phyloP scores from a whole-genome alignment of 2,113 vertebrate genomes.

The Calidris pugnax region DNA sequence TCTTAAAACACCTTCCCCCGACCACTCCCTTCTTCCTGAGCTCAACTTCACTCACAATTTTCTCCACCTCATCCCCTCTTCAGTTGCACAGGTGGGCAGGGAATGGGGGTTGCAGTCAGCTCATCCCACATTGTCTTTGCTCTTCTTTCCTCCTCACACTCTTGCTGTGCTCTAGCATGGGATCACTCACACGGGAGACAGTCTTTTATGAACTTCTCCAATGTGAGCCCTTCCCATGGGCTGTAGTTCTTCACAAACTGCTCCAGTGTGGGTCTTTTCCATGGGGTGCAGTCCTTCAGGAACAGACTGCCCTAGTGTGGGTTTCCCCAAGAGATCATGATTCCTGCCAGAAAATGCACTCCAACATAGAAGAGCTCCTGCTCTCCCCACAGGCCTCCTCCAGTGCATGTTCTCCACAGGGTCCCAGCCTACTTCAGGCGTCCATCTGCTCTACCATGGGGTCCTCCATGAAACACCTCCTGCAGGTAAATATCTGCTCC shows the following conservation, averaged over 20 bases:
- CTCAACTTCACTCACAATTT: background rate
- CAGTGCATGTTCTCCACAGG: background rate
- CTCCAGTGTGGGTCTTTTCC: background rate
- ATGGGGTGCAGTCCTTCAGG: background rate
- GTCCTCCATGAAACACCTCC: background rate
- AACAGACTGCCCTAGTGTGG: background rate
- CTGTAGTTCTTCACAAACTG: background rate
- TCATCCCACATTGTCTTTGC: rapidly evolving
- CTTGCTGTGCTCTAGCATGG: background rate
- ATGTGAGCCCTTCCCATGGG: too few relatives aligned
- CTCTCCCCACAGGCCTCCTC: background rate
- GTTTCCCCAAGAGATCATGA: background rate
- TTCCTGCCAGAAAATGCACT: background rate
- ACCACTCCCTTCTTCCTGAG: rapidly evolving
- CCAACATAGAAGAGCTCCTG: rapidly evolving
- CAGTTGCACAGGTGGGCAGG: rapidly evolving
- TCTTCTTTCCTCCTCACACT: background rate
- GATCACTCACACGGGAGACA: background rate
- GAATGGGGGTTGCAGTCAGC: background rate
- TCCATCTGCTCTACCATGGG: rapidly evolving
- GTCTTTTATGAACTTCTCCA: background rate
- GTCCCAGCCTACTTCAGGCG: background rate
- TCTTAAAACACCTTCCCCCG: rapidly evolving
- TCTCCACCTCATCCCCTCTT: rapidly evolving
- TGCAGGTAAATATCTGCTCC: background rate